Percentiles rank a stretch among this genome's conserved stretches.
Conservation (phyloP, 2,797 vertebrate genomes). For the Squalus acanthias region DNA sequence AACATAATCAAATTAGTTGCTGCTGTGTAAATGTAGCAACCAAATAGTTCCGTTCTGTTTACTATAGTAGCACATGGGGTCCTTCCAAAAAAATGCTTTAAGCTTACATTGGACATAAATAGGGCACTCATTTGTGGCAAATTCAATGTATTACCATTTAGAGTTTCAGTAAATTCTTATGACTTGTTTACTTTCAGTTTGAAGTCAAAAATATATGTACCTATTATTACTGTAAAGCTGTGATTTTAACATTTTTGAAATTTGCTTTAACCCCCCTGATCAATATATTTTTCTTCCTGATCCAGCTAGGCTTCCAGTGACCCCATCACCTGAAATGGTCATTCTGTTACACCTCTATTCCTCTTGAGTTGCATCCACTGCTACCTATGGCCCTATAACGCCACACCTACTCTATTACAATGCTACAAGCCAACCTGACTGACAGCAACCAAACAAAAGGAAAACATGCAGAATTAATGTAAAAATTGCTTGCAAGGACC, state of each 20-base stretch:
- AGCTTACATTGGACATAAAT: background rate
- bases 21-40: slow-evolving; percentile 18
- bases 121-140: background rate
- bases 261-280: background rate
- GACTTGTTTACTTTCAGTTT: background rate
- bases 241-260: background rate
- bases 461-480: background rate
- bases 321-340: background rate
- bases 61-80: background rate
- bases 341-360: background rate
- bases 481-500: background rate
- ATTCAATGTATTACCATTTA: slow-evolving; percentile 8
- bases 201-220: background rate
- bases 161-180: background rate
- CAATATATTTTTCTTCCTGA: background rate
- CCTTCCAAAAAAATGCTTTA: slow-evolving; percentile 30
- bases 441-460: background rate
- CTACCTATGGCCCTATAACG: background rate
- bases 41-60: slow-evolving; percentile 10
- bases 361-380: background rate
- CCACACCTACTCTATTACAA: background rate
- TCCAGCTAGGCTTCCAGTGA: background rate
- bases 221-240: background rate
- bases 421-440: background rate
- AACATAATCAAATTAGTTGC: slow-evolving; percentile 29